phyloP scores from a whole-genome alignment of 2,113 vertebrate species.

The Narcine bancroftii region DNA sequence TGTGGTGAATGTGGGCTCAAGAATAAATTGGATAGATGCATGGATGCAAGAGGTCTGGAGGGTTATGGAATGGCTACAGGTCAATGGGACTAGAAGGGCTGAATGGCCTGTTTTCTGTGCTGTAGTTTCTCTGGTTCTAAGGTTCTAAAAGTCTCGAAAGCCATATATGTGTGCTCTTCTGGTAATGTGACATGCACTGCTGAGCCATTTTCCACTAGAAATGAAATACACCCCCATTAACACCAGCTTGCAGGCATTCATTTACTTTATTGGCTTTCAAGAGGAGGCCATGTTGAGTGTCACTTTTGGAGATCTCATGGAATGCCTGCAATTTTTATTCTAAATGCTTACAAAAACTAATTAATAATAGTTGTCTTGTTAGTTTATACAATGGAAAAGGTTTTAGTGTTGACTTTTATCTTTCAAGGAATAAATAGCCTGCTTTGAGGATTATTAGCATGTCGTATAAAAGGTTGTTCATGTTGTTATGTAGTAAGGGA shows the following conservation, averaged over 20 bases:
- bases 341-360: neutral
- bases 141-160: neutral
- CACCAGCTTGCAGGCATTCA: constrained; percentile 49
- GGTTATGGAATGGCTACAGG: too few relatives aligned
- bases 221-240: constrained; percentile 59
- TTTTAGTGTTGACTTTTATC: neutral
- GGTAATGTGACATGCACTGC: constrained; percentile 49
- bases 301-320: neutral
- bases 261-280: constrained; percentile 46
- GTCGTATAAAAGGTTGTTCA: neutral
- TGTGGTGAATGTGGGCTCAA: too few relatives aligned
- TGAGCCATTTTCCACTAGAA: constrained; percentile 50
- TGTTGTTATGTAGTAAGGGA: neutral
- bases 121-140: too few relatives aligned
- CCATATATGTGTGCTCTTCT: neutral
- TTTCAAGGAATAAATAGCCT: neutral
- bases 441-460: neutral
- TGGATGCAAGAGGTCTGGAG: too few relatives aligned
- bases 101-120: too few relatives aligned
- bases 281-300: neutral
- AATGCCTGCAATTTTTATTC: neutral
- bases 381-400: neutral
- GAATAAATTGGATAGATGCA: too few relatives aligned
- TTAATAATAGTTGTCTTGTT: neutral
- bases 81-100: too few relatives aligned